phyloP scores from a whole-genome alignment of 2,797 vertebrate genomes.

The Danio jaintianensis region DNA sequence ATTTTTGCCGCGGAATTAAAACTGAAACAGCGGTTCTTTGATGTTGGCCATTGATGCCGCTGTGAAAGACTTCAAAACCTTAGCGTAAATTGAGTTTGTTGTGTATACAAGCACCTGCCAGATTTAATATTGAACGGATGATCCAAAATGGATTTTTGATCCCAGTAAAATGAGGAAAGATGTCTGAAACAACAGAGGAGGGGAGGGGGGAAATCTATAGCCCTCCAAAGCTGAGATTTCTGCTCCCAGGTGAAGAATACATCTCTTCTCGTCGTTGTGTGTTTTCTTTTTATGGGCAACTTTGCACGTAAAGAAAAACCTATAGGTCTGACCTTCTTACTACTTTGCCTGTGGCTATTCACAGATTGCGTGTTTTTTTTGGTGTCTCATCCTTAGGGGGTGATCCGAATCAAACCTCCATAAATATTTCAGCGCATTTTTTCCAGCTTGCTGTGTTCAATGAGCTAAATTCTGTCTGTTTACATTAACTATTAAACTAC shows the following conservation, averaged over 20 bases:
- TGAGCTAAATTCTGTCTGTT: constrained; percentile 66
- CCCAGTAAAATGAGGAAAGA: constrained; percentile 83
- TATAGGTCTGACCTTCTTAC: constrained; percentile 85
- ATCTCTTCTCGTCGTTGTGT: constrained; percentile 69
- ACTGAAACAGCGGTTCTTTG: constrained; percentile 72
- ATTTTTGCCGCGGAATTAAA: constrained; percentile 63
- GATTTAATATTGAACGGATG: constrained; percentile 86
- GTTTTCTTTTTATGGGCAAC: constrained; percentile 79
- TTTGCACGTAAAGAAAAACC: constrained; percentile 90
- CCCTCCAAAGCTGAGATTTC: constrained; percentile 80
- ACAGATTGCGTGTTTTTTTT: constrained; percentile 83
- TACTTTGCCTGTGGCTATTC: constrained; percentile 84
- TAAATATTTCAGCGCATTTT: constrained; percentile 89
- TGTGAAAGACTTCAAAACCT: constrained; percentile 83
- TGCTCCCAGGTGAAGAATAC: constrained; percentile 76
- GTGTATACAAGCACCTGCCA: constrained; percentile 86
- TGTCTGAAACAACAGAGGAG: constrained; percentile 75
- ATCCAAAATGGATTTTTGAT: constrained; percentile 86
- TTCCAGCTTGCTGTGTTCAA: constrained; percentile 68
- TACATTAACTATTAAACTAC: constrained; percentile 69
- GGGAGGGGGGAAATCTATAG: constrained; percentile 73
- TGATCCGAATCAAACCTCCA: constrained; percentile 84
- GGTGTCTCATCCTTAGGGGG: constrained; percentile 79
- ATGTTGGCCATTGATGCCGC: constrained; percentile 76
- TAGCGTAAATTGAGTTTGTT: constrained; percentile 85